A percentile compares a stretch with the other conserved stretches of the same genome.
Evolutionary conservation across 2,888 invertebrate species (phyloP).

Genomic region (Drosophila neotestacea): DNA sequence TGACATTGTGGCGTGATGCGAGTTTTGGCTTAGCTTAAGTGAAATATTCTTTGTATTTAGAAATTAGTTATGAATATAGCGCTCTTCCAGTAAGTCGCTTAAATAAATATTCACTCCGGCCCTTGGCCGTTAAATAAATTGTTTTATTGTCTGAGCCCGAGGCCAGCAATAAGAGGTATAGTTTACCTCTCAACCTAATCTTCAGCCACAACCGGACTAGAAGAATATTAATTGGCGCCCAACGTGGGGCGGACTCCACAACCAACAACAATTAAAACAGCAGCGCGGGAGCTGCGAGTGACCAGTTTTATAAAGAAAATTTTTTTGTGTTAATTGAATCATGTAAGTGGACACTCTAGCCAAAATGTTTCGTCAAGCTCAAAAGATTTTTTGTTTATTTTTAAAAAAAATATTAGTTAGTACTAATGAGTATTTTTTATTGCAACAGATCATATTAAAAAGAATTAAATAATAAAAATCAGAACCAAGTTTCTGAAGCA

Average conservation of each 20-base stretch:
- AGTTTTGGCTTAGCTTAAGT: constrained; percentile 3
- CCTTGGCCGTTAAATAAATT: background rate
- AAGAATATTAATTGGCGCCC: background rate
- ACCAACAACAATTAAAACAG: constrained; percentile 5
- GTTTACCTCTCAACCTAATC: background rate
- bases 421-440: constrained; percentile 4
- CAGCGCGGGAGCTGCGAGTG: constrained; percentile 10
- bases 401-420: too few relatives aligned
- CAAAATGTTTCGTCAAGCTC: too few relatives aligned
- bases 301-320: too few relatives aligned
- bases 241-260: background rate
- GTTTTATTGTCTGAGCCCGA: constrained; percentile 1
- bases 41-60: background rate
- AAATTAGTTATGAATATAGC: background rate
- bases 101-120: constrained; percentile 2
- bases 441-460: constrained; percentile 11
- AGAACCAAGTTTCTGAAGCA: background rate
- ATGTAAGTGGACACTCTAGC: constrained; percentile 8
- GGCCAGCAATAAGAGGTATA: constrained; percentile 1
- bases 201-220: background rate
- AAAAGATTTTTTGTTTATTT: too few relatives aligned
- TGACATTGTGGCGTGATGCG: constrained; percentile 6
- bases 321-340: constrained; percentile 1
- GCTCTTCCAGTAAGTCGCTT: constrained; percentile 1
- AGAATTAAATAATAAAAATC: too few relatives aligned